Evolutionary conservation across 2,113 vertebrate genomes (phyloP).

Genomic region (Cyanoramphus novaezelandiae): DNA sequence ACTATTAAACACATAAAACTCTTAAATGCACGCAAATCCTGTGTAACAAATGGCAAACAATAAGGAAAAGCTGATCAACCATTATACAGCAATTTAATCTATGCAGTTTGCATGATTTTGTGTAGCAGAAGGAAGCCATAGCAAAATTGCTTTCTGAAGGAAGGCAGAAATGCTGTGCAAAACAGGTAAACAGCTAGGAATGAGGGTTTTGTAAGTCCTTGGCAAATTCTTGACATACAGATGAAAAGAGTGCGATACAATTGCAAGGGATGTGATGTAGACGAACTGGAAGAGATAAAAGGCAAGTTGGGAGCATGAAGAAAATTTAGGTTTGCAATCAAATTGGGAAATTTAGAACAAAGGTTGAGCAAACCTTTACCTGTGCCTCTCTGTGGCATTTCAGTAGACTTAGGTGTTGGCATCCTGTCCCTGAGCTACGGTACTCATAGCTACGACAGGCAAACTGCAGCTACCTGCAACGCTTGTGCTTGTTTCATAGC

Average conservation of each 20-base stretch:
- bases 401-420: background rate
- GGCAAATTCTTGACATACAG: background rate
- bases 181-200: background rate
- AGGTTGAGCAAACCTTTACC: background rate
- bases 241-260: background rate
- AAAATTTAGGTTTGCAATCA: background rate
- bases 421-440: background rate
- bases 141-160: background rate
- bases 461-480: background rate
- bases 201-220: background rate
- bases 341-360: background rate
- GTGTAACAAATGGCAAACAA: constrained; percentile 53
- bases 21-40: constrained; percentile 61
- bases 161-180: background rate
- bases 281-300: background rate
- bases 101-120: constrained; percentile 36
- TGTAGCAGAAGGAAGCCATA: background rate
- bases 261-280: background rate
- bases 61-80: constrained; percentile 60
- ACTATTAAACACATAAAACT: constrained; percentile 64
- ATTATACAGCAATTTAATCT: constrained; percentile 51
- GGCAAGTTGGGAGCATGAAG: background rate
- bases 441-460: background rate
- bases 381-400: background rate
- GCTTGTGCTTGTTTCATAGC: background rate